Conservation (phyloP, 2,888 invertebrate genomes). For the Clepsis dumicolana region DNA sequence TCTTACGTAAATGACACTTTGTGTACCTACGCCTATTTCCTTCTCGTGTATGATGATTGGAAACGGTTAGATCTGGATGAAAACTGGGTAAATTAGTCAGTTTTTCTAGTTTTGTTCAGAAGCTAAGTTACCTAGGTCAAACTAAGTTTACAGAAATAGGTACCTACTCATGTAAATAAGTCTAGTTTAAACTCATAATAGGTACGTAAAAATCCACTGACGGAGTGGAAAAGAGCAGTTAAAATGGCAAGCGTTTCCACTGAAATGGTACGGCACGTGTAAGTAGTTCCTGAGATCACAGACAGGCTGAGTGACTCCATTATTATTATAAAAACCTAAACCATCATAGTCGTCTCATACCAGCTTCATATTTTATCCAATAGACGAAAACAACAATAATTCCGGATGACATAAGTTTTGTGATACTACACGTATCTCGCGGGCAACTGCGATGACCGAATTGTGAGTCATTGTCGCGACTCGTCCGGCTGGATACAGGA, state of each 20-base stretch:
- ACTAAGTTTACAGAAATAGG: too few relatives aligned
- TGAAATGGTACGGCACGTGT: too few relatives aligned
- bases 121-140: neutral
- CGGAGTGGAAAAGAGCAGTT: too few relatives aligned
- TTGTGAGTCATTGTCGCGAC: slow-evolving; percentile 10
- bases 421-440: neutral
- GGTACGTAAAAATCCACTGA: too few relatives aligned
- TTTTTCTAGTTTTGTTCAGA: neutral
- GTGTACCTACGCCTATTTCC: neutral
- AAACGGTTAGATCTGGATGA: neutral
- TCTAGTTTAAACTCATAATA: too few relatives aligned
- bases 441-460: slow-evolving; percentile 2
- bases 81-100: neutral
- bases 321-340: too few relatives aligned
- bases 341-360: too few relatives aligned
- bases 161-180: too few relatives aligned
- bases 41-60: neutral
- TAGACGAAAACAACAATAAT: neutral
- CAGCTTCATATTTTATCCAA: too few relatives aligned
- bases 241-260: too few relatives aligned
- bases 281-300: too few relatives aligned
- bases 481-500: slow-evolving; percentile 12
- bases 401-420: neutral
- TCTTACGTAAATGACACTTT: slow-evolving; percentile 7
- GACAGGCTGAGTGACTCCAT: too few relatives aligned